A percentile compares a stretch with the other conserved stretches of the same genome.
Conservation (phyloP, 2,888 invertebrate genomes). For the Encarsia formosa region DNA sequence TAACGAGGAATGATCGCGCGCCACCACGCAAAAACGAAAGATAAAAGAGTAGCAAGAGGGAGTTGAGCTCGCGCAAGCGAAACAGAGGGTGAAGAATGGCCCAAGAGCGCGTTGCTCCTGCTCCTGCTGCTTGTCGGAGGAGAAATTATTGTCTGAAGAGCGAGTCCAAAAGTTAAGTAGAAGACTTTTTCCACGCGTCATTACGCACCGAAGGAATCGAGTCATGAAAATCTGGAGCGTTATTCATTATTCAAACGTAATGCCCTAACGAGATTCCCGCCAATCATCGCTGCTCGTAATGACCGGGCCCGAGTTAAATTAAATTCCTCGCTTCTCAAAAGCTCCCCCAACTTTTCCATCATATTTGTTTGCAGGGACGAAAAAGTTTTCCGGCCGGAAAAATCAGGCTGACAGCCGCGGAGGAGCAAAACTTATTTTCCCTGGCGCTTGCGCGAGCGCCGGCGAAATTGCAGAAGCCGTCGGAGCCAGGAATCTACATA, state of each 20-base stretch:
- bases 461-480: slow-evolving; percentile 11
- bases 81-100: slow-evolving; percentile 30
- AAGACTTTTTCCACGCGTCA: slow-evolving; percentile 47
- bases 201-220: slow-evolving; percentile 47
- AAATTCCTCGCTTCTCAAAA: neutral
- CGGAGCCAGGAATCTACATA: slow-evolving; percentile 20
- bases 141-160: slow-evolving; percentile 32
- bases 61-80: slow-evolving; percentile 24
- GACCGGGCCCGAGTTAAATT: too few relatives aligned
- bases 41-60: too few relatives aligned
- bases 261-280: slow-evolving; percentile 48
- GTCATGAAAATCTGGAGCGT: slow-evolving; percentile 46
- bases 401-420: slow-evolving; percentile 16
- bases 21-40: slow-evolving; percentile 3
- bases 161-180: slow-evolving; percentile 6
- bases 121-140: too few relatives aligned
- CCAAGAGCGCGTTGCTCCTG: slow-evolving; percentile 21
- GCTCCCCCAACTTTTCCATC: neutral
- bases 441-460: slow-evolving; percentile 15
- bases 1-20: slow-evolving; percentile 43
- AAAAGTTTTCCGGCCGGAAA: too few relatives aligned
- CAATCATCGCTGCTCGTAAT: slow-evolving; percentile 45
- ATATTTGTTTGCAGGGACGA: too few relatives aligned
- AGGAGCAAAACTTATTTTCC: too few relatives aligned
- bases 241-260: slow-evolving; percentile 49